These are phyloP conservation scores for Apostichopus leukothele DNA, from an alignment of 53 echinoderm and acorn worm species.

Conservation along the genomic window DNA sequence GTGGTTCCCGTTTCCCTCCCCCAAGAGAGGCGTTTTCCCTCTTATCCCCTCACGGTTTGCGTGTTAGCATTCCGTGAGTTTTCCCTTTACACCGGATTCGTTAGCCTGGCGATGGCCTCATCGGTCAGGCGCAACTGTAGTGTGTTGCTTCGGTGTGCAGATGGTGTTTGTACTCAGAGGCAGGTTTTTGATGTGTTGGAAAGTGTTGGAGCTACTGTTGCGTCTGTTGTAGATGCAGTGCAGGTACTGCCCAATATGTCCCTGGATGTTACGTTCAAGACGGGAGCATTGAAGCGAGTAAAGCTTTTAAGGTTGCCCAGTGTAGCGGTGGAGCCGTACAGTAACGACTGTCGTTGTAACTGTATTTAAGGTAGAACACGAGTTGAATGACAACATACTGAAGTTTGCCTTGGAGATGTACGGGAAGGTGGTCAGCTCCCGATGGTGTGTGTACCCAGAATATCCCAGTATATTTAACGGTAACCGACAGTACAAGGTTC, in stretches of 20 bases:
- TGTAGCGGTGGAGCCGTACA: background rate
- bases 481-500: slow-evolving; percentile 42
- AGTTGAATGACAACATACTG: background rate
- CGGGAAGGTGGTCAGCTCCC: slow-evolving; percentile 33
- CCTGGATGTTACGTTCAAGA: slow-evolving; percentile 39
- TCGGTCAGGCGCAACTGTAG: too few species aligned
- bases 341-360: background rate
- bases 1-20: too few species aligned
- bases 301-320: background rate
- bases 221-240: background rate
- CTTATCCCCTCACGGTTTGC: too few species aligned
- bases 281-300: background rate
- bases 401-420: slow-evolving; percentile 20
- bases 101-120: too few species aligned
- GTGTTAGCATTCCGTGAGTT: too few species aligned
- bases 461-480: slow-evolving; percentile 50
- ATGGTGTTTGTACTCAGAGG: too few species aligned
- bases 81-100: too few species aligned
- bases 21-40: too few species aligned
- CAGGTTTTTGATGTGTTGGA: background rate
- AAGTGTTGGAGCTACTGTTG: background rate
- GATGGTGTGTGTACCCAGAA: slow-evolving; percentile 2
- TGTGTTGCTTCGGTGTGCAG: too few species aligned
- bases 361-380: too few species aligned
- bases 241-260: background rate